These are phyloP conservation scores for Campoplex nolae DNA, from an alignment of 2,888 invertebrate genomes.

Conservation along the genomic window DNA sequence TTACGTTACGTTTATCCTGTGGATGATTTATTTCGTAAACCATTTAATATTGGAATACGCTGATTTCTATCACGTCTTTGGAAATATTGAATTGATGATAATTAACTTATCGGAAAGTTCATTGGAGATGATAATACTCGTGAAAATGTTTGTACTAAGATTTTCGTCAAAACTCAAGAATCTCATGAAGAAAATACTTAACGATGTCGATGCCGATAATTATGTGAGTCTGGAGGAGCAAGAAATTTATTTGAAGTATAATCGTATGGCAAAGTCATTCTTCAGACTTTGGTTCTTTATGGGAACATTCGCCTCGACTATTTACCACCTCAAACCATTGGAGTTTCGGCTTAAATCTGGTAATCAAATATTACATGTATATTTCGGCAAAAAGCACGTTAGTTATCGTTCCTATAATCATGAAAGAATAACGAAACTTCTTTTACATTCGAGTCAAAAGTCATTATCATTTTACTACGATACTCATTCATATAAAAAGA, in stretches of 20 bases:
- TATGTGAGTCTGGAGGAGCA: conserved; percentile 43
- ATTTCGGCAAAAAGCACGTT: neutral
- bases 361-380: conserved; percentile 2
- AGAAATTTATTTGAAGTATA: conserved; percentile 54
- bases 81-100: conserved; percentile 27
- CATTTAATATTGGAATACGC: conserved; percentile 9
- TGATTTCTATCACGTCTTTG: conserved; percentile 28
- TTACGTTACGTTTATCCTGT: conserved; percentile 30
- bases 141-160: conserved; percentile 52
- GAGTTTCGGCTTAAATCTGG: conserved; percentile 46
- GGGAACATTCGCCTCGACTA: neutral
- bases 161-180: conserved; percentile 34
- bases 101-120: conserved; percentile 35
- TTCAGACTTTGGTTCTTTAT: conserved; percentile 25
- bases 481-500: neutral
- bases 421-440: neutral
- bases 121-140: conserved; percentile 33
- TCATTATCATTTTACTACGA: neutral
- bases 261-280: conserved; percentile 28
- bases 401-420: neutral
- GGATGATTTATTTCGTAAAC: conserved; percentile 6
- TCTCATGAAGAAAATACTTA: conserved; percentile 5
- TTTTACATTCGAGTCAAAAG: neutral
- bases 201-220: conserved; percentile 17
- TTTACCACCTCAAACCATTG: conserved; percentile 47